Conservation (phyloP, 1,140 invertebrate genomes). For the Drosophila kepulauana region DNA sequence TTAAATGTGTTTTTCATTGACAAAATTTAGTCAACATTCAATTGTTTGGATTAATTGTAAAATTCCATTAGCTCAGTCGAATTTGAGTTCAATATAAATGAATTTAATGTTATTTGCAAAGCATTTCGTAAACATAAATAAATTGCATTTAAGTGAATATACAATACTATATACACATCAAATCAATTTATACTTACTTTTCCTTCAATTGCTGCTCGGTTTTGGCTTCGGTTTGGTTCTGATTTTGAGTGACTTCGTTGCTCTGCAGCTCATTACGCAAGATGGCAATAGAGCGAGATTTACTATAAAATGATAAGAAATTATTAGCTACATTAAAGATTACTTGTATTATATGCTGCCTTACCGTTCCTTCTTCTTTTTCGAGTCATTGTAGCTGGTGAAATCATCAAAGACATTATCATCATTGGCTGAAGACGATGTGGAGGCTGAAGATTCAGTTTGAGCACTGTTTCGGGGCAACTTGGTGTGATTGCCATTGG, state of each 20-base stretch:
- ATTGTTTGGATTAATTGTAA: too few species aligned
- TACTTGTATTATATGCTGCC: background rate
- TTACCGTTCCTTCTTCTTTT: slow-evolving; percentile 63
- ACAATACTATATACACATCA: too few species aligned
- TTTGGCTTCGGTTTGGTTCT: slow-evolving; percentile 24
- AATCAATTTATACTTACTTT: slow-evolving; percentile 33
- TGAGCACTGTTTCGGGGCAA: slow-evolving; percentile 10
- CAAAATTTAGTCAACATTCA: too few species aligned
- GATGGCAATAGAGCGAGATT: slow-evolving; percentile 68
- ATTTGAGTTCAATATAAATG: background rate
- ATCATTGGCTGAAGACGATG: slow-evolving; percentile 51
- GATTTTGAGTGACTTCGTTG: slow-evolving; percentile 22
- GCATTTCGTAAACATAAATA: background rate
- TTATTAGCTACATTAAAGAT: background rate
- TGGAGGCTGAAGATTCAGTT: slow-evolving; percentile 17
- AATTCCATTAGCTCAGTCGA: too few species aligned
- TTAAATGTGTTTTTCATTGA: too few species aligned
- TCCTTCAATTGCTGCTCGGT: slow-evolving; percentile 24
- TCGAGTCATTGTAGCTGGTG: slow-evolving; percentile 68
- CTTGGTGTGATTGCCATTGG: slow-evolving; percentile 16
- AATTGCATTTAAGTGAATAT: too few species aligned
- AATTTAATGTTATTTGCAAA: background rate
- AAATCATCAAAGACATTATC: slow-evolving; percentile 78
- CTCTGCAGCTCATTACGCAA: slow-evolving; percentile 59
- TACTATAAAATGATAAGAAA: slow-evolving; percentile 26